Percentiles rank a stretch among this genome's conserved stretches.
Evolutionary conservation across 2,113 vertebrate species (phyloP).

Genomic region (Atlantisia rogersi): DNA sequence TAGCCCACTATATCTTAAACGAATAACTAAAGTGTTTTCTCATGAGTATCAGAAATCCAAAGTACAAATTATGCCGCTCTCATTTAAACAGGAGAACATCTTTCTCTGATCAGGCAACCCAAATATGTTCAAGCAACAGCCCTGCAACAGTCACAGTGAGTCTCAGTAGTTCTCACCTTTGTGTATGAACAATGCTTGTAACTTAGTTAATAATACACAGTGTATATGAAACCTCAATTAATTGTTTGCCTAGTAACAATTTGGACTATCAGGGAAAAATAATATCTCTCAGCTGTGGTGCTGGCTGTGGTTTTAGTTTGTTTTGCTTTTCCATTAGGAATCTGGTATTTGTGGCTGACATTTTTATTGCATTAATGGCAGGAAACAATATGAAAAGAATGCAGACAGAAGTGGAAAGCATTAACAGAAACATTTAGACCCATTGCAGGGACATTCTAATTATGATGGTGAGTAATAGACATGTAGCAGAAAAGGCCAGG

Average conservation of each 20-base stretch:
- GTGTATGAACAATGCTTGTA: neutral
- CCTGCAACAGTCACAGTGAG: neutral
- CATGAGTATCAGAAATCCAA: neutral
- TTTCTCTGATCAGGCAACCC: neutral
- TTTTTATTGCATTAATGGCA: slow-evolving; percentile 71
- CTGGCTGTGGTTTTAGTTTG: slow-evolving; percentile 63
- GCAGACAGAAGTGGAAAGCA: slow-evolving; percentile 69
- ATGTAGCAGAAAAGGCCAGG: neutral
- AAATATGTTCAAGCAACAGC: neutral
- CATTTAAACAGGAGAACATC: neutral
- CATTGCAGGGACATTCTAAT: slow-evolving; percentile 39
- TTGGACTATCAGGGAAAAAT: slow-evolving; percentile 41
- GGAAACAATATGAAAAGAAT: slow-evolving; percentile 72
- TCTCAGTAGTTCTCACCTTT: neutral
- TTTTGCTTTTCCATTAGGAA: slow-evolving; percentile 73
- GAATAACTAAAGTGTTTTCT: neutral
- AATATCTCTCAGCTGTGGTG: slow-evolving; percentile 59
- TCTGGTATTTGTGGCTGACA: slow-evolving; percentile 70
- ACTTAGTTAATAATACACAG: neutral
- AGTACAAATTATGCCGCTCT: neutral
- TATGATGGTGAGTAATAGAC: slow-evolving; percentile 43
- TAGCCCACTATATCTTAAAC: neutral
- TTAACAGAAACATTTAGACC: slow-evolving; percentile 48
- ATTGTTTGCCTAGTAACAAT: slow-evolving; percentile 30
- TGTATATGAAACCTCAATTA: slow-evolving; percentile 22